Evolutionary conservation across 1,140 invertebrate species (phyloP).

Genomic region (Seison nebaliae): DNA sequence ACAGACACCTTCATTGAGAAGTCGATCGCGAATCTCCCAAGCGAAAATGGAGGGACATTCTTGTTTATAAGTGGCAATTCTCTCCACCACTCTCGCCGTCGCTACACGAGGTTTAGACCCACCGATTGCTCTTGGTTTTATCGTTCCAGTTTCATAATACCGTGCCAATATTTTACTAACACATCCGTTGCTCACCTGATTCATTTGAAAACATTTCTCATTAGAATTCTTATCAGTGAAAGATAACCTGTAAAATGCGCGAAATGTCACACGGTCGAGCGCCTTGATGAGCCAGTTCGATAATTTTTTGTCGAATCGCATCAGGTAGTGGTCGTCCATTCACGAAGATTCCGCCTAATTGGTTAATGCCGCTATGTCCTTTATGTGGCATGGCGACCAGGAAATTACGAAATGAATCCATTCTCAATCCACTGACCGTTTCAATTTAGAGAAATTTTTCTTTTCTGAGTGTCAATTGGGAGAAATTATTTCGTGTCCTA

Average conservation of each 20-base stretch:
- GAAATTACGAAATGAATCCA: background rate
- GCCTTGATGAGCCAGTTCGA: conserved; percentile 63
- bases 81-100: conserved; percentile 58
- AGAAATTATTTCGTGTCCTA: too few relatives aligned
- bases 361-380: conserved; percentile 54
- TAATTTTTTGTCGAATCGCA: conserved; percentile 49
- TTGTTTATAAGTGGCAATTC: conserved; percentile 68
- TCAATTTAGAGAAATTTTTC: too few relatives aligned
- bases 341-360: conserved; percentile 64
- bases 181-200: conserved; percentile 54
- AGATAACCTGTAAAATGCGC: conserved; percentile 45
- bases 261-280: conserved; percentile 78
- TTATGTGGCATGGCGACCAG: background rate
- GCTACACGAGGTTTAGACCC: conserved; percentile 37
- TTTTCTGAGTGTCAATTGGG: too few relatives aligned
- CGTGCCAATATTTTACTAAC: conserved; percentile 65
- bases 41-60: conserved; percentile 81
- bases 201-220: background rate
- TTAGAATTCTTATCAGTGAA: background rate
- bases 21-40: conserved; percentile 70
- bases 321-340: conserved; percentile 61
- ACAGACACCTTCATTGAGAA: conserved; percentile 71
- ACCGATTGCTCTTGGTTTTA: conserved; percentile 11
- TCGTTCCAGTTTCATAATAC: conserved; percentile 20
- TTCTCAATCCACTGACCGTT: background rate